phyloP scores from a whole-genome alignment of 2,888 invertebrate species.

The Nephrotoma appendiculata region DNA sequence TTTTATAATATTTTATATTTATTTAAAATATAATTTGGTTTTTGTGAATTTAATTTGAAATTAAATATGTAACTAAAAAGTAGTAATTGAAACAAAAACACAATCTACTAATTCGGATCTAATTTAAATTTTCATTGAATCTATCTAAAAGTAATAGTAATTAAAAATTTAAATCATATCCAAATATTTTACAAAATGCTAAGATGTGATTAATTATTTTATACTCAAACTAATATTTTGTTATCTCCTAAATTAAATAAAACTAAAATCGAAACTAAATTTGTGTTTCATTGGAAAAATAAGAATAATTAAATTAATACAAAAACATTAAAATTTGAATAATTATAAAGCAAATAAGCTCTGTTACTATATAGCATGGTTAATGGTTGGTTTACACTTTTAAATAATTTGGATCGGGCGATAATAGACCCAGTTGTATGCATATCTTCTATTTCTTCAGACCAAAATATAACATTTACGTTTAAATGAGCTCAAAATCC shows the following conservation, averaged over 20 bases:
- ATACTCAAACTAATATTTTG: background rate
- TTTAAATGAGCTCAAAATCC: too few relatives aligned
- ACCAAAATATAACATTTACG: too few relatives aligned
- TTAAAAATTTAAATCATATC: background rate
- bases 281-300: background rate
- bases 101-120: background rate
- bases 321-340: background rate
- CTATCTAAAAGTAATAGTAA: background rate
- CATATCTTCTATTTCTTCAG: too few relatives aligned
- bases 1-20: conserved; percentile 6
- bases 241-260: background rate
- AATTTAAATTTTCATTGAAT: background rate
- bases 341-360: background rate
- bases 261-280: background rate
- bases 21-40: conserved; percentile 2
- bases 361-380: too few relatives aligned
- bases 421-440: too few relatives aligned
- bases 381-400: too few relatives aligned
- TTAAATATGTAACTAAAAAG: background rate
- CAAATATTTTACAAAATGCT: background rate
- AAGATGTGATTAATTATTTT: background rate
- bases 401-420: too few relatives aligned
- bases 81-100: background rate
- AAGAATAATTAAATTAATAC: background rate
- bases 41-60: background rate